Percentiles rank a stretch among this genome's conserved stretches.
Conservation (phyloP, 1,140 invertebrate genomes). For the fruit fly (Drosophila melanogaster) region Release_6_plus_ISO1_MT NT_037436.4:4588001-4588500, state of each 20-base stretch:
- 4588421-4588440: not conserved
- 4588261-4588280: constrained; percentile 24
- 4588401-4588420: not conserved
- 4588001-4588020: constrained; percentile 19
- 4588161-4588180: constrained; percentile 15
- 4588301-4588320: constrained; percentile 14
- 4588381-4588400: not conserved
- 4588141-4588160: constrained; percentile 26
- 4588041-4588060: constrained; percentile 57
- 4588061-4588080: constrained; percentile 90
- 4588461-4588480: not conserved
- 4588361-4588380: not conserved
- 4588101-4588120: constrained; percentile 97
- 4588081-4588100: constrained; percentile 98
- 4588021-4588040: constrained; percentile 17
- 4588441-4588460: not conserved
- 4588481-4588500: constrained; percentile 3
- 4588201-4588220: constrained; percentile 68
- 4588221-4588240: constrained; percentile 47
- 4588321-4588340: constrained; percentile 19
- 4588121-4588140: constrained; percentile 91
- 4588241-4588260: constrained; percentile 32
- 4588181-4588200: constrained; percentile 61
- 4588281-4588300: constrained; percentile 7
- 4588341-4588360: constrained; percentile 3